Evolutionary conservation across 2,888 invertebrate species (phyloP), one percentile per base, ranked within the genome.

Genomic region (Laspeyria flexula): DNA sequence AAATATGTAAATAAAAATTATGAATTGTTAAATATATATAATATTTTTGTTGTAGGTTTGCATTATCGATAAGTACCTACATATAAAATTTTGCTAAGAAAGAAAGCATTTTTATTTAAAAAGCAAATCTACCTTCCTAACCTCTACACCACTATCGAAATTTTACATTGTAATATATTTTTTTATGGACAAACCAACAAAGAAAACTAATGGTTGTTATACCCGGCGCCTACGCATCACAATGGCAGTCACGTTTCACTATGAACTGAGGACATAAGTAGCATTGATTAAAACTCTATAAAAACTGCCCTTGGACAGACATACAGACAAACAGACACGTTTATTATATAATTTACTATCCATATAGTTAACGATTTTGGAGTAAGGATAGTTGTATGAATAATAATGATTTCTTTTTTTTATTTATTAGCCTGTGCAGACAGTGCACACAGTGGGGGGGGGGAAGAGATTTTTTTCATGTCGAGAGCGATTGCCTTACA

Each of bases 281-380:
- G 77, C 75, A 77, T 79, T 77, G 79, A 81, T 83, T 86, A 83
- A 77, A 79, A 75, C 65, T 53, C 74, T 70, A 77, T 86, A 81
- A 86, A 85, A 75, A 52, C 46, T 65, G 81, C 72, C 86, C 84
- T 85, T 86, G 82, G n/a, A 67, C 33, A 48, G 30, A 39, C 41
- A 21, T 5, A 43, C 30, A 30, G 6, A 41, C 40, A 50, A 35
- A 44, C 29, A 25, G 29, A 35, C 49, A 47, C 48, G 48, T 52
- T 38, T 70, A 41, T 45, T 63, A 50, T 42, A 53, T 57, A 61
- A 71, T 71, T 57, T 67, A 67, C 31, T 64, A 41, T 46, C 37
- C 13, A 37, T 23, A 21, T 21, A 7, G 16, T 15, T n/a, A 11
- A 25, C 56, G 23, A 33, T 49, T 70, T 67, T 57, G 59, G 69